A percentile compares a stretch with the other conserved stretches of the same genome.
Conservation (phyloP, 1,140 invertebrate genomes). For the Contarinia nasturtii region DNA sequence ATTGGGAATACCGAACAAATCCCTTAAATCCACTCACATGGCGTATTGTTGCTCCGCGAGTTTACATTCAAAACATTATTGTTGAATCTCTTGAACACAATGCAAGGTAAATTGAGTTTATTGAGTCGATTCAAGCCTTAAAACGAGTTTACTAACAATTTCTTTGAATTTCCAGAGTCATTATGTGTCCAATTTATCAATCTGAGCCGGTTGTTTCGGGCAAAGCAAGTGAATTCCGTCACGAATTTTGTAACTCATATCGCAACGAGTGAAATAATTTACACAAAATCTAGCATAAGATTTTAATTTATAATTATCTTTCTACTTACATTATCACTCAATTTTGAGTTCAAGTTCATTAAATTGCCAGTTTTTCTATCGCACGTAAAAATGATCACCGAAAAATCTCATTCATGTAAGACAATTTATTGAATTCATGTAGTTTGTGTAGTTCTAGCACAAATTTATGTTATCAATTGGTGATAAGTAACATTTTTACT, state of each 20-base stretch:
- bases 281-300: neutral
- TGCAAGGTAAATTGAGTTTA: slow-evolving; percentile 33
- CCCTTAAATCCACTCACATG: slow-evolving; percentile 66
- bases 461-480: neutral
- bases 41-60: slow-evolving; percentile 49
- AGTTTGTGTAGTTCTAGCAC: neutral
- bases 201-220: too few species aligned
- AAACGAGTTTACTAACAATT: too few species aligned
- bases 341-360: too few species aligned
- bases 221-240: too few species aligned
- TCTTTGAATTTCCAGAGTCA: neutral
- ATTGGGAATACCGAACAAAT: slow-evolving; percentile 58
- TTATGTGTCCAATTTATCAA: too few species aligned
- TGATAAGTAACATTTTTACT: slow-evolving; percentile 1
- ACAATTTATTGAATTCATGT: neutral
- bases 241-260: neutral
- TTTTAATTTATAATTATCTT: neutral
- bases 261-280: neutral
- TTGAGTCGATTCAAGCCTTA: neutral
- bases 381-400: too few species aligned
- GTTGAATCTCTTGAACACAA: slow-evolving; percentile 47
- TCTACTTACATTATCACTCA: neutral
- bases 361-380: too few species aligned
- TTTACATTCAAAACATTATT: slow-evolving; percentile 47
- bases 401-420: too few species aligned